These are phyloP conservation scores for Tridacna crocea DNA, from an alignment of 2,888 invertebrate species.

Conservation along the genomic window DNA sequence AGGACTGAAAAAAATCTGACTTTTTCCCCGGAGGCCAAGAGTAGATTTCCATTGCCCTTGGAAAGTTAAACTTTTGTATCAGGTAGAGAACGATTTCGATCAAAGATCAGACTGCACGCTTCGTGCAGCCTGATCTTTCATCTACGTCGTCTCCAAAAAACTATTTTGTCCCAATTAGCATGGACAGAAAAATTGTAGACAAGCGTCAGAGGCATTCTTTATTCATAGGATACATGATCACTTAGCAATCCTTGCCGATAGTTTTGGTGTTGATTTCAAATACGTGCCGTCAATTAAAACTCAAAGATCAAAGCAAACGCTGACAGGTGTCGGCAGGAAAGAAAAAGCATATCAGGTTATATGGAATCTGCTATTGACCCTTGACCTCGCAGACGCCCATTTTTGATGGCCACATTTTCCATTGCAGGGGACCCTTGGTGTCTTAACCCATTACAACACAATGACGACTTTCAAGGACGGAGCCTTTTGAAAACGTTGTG, in stretches of 20 bases:
- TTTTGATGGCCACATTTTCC: not conserved
- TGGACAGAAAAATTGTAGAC: not conserved
- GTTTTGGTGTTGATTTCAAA: conserved; percentile 31
- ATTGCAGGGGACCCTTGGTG: not conserved
- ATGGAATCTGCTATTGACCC: conserved; percentile 23
- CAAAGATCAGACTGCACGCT: no score
- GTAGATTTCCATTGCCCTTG: no score
- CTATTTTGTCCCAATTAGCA: no score
- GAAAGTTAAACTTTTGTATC: no score
- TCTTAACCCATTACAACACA: no score
- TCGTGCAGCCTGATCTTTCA: no score
- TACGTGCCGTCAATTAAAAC: conserved; percentile 37
- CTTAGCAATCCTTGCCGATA: conserved; percentile 13
- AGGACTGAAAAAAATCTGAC: no score
- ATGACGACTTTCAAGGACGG: not conserved
- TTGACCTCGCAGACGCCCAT: conserved; percentile 1
- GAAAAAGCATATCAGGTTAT: conserved; percentile 50
- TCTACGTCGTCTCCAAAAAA: no score
- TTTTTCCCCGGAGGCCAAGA: no score
- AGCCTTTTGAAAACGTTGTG: no score
- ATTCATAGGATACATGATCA: conserved; percentile 13
- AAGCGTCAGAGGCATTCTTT: not conserved
- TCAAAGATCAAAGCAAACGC: conserved; percentile 50
- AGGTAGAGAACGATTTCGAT: no score
- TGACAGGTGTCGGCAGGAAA: conserved; percentile 41